Base-by-base conservation (phyloP, 2,888 invertebrate genomes). In the Panzeria rudis region DNA sequence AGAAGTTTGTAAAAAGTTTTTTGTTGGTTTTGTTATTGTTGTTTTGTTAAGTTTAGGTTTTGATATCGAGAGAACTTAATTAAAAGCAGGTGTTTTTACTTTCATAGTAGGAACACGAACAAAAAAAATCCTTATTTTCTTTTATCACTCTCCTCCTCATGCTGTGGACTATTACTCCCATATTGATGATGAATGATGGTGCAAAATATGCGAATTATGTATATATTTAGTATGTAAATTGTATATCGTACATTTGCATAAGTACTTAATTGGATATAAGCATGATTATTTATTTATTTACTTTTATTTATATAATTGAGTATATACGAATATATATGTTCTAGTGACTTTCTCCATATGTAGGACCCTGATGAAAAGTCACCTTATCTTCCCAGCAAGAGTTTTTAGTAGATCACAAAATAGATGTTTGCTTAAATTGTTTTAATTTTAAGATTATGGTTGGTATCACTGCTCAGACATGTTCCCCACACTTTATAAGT, bases 61-160 rank as follows among this genome's bases (percentile, higher is more conserved):
- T 62, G 69, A 69, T 82, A 76, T 69, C 61, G 52, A 69, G 59
- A 81, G 81, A 78, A 85, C 84, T 85, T 81, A 85, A 85, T 85
- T 85, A 85, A 85, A 85, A 85, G 56, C 81, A 85, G 84, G 84
- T 85, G 84, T 77, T 73, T 78, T 77, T 68, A 59, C 20, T 66
- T 83, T 64, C 71, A 32, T 41, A 23, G 44, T n/a, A 50, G 15
- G 66, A 82, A 54, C 61, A 52, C 50, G 6, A 50, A 25, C 20
- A 81, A 52, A 56, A 29, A 62, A 29, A 66, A 13, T 50, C 44
- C 20, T 47, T 7, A 47, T 62, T 77, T 66, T 35, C 47, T 69
- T 62, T 83, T 79, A 62, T 68, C 61, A 52, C 44, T 64, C 62
- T 56, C 3, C 54, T 62, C 15, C 32, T 59, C 23, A 13, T 59